Evolutionary conservation across 2,797 vertebrate species (phyloP).

Genomic region (Eospalax fontanierii): DNA sequence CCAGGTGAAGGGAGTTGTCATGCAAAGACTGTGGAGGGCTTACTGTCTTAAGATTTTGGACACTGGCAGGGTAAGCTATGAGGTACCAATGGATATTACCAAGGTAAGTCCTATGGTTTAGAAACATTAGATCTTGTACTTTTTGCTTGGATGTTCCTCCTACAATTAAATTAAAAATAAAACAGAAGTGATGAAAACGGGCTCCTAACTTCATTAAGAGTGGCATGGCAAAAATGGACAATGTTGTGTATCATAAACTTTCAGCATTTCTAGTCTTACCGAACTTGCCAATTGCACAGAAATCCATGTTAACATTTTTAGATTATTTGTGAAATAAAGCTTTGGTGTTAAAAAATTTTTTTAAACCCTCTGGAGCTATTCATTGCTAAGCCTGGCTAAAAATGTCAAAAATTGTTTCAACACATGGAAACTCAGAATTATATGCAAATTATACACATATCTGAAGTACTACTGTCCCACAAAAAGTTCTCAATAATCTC

Average conservation of each 20-base stretch:
- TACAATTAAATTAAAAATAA: background rate
- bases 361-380: background rate
- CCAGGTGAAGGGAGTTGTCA: background rate
- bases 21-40: background rate
- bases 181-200: slow-evolving; percentile 1
- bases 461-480: slow-evolving; percentile 73
- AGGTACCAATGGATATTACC: background rate
- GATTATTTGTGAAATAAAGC: slow-evolving; percentile 68
- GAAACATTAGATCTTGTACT: background rate
- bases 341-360: slow-evolving; percentile 22
- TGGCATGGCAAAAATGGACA: background rate
- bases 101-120: background rate
- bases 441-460: slow-evolving; percentile 69
- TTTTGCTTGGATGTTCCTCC: background rate
- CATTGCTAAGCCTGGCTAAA: slow-evolving; percentile 21
- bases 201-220: slow-evolving; percentile 16
- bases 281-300: too few species aligned
- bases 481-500: slow-evolving; percentile 74
- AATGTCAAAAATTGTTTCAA: slow-evolving; percentile 48
- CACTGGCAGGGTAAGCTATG: background rate
- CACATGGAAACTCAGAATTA: slow-evolving; percentile 61
- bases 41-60: background rate
- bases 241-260: background rate
- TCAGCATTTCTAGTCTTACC: background rate
- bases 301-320: slow-evolving; percentile 2